phyloP scores from a whole-genome alignment of 2,113 vertebrate species.

The Phycodurus eques region DNA sequence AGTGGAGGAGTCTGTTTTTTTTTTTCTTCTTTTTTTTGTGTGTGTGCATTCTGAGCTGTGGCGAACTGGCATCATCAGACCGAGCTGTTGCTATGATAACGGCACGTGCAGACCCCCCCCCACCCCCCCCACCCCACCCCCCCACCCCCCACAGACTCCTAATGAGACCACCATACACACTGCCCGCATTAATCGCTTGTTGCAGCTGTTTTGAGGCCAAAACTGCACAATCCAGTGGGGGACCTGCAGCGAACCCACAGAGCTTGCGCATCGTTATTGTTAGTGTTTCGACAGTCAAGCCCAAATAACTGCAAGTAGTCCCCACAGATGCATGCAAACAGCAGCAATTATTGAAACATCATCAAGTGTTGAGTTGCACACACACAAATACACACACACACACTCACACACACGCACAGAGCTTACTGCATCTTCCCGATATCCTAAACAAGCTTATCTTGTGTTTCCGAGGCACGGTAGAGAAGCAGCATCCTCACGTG shows the following conservation, averaged over 20 bases:
- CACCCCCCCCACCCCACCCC: not conserved
- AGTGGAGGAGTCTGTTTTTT: not conserved
- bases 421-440: not conserved
- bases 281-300: not conserved
- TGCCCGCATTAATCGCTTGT: not conserved
- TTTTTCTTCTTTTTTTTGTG: not conserved
- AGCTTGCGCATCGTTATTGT: not conserved
- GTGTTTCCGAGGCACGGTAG: not conserved
- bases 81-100: conserved; percentile 36
- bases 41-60: not conserved
- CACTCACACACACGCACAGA: not conserved
- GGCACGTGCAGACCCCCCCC: not conserved
- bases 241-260: not conserved
- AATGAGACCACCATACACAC: conserved; percentile 8
- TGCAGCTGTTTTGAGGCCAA: not conserved
- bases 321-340: not conserved
- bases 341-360: not conserved
- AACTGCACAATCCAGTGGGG: not conserved
- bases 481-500: conserved; percentile 1
- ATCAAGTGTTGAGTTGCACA: not conserved
- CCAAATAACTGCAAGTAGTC: not conserved
- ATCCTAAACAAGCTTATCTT: not conserved
- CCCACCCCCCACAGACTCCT: not conserved
- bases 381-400: not conserved
- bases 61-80: conserved; percentile 20